Base-by-base conservation (phyloP, 1,140 invertebrate genomes). In the Trachelipus rathkii region DNA sequence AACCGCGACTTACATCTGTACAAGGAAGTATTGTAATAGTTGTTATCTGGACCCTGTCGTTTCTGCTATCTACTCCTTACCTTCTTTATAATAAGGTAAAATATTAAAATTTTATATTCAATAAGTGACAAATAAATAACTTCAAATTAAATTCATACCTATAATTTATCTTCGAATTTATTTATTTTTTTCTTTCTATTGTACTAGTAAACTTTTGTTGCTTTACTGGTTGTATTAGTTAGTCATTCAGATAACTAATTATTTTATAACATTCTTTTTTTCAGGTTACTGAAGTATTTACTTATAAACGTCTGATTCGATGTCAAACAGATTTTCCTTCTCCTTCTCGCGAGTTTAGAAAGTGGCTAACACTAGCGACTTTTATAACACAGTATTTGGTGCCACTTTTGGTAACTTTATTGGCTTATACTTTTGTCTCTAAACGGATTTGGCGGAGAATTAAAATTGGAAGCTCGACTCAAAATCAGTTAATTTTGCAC, bases 311-410 rank as follows among this genome's bases (percentile, higher is more conserved):
- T 71, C 72, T 85, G 24, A 77, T 77, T 13, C 80, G 86, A 53
- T 88, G 87, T 77, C 83, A 84, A 67, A 81, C 84, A 4, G 78
- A 82, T 19, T 87, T 86, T 84, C 83, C 85, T 80, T 74, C 82
- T 80, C 76, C 82, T 60, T 75, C 76, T 21, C 66, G 79, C 10
- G 46, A 77, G 44, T 85, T 84, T 76, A 84, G 87, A 44, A 83
- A 84, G 72, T 84, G 81, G 79, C 76, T 86, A 19, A 88, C 87
- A 0, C 79, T 87, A 11, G 78, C 82, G 13, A 87, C 86, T 7
- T 85, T 87, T 46, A 66, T 87, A 0, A 83, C 86, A 6, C 88
- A 89, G 78, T 89, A 88, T 83, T 82, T 86, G n/a, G 78, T 88
- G 6, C 88, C 88, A 0, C 81, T 89, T 33, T 76, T 82, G 8